A percentile compares a stretch with the other conserved stretches of the same genome.
phyloP scores from a whole-genome alignment of 2,888 invertebrate genomes.

The Strigamia maritima region DNA sequence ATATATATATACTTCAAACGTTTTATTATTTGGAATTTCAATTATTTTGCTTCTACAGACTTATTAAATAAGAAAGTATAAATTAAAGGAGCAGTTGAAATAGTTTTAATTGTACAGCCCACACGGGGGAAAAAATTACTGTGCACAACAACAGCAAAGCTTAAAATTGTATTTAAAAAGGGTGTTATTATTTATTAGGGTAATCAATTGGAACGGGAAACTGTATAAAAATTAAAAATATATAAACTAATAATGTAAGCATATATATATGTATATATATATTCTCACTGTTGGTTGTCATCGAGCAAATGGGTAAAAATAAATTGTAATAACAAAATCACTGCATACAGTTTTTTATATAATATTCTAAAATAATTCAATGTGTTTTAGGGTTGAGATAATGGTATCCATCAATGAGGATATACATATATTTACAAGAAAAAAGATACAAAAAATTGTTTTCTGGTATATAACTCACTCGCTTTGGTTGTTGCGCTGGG shows the following conservation, averaged over 20 bases:
- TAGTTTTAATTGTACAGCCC: background rate
- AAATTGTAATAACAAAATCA: too few species aligned
- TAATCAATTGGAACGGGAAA: slow-evolving; percentile 1
- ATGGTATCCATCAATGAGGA: background rate
- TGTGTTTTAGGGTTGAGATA: too few species aligned
- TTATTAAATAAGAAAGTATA: background rate
- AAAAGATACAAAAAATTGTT: background rate
- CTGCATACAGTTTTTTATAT: too few species aligned
- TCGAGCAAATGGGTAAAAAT: too few species aligned
- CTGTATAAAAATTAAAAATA: background rate
- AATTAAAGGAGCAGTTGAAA: background rate
- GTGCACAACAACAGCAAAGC: slow-evolving; percentile 26
- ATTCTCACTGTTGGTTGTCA: background rate
- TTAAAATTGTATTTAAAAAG: background rate
- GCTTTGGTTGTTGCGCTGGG: slow-evolving; percentile 35
- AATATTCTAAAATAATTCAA: too few species aligned
- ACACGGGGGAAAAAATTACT: slow-evolving; percentile 17
- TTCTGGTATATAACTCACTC: slow-evolving; percentile 26
- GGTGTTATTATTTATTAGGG: background rate
- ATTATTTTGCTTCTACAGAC: slow-evolving; percentile 17
- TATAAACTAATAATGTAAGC: background rate
- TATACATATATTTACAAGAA: background rate
- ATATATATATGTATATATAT: background rate
- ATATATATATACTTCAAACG: background rate
- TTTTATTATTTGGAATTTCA: background rate